phyloP scores from a whole-genome alignment of 2,113 vertebrate genomes.

The Zapus hudsonius region DNA sequence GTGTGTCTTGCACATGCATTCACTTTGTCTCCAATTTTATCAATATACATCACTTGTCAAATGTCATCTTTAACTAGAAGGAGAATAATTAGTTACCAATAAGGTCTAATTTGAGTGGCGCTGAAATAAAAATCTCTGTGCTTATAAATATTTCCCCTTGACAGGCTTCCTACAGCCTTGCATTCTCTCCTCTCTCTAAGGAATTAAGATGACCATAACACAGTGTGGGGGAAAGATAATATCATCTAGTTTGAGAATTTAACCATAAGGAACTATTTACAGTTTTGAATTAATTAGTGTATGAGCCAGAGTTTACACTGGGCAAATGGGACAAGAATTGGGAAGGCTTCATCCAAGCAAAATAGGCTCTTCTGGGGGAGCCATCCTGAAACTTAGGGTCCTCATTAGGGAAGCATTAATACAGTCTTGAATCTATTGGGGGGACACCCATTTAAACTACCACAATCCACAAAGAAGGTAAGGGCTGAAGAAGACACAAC shows the following conservation, averaged over 20 bases:
- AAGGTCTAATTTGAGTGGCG: neutral
- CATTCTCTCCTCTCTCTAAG: constrained; percentile 55
- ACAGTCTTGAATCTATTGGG: no score
- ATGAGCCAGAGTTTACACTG: constrained; percentile 46
- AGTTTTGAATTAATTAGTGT: constrained; percentile 66
- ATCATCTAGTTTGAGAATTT: constrained; percentile 54
- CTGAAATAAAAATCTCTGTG: neutral
- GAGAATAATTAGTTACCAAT: constrained; percentile 19
- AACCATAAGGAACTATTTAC: constrained; percentile 47
- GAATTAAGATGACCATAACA: constrained; percentile 43
- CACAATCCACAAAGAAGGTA: neutral
- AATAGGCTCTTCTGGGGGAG: neutral
- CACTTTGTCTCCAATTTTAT: neutral
- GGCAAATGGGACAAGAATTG: constrained; percentile 39
- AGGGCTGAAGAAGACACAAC: neutral
- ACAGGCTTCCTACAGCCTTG: constrained; percentile 5
- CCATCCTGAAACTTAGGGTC: neutral
- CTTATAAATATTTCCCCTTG: constrained; percentile 2
- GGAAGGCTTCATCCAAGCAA: neutral
- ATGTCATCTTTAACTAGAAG: neutral
- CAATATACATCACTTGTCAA: neutral
- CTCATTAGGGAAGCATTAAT: neutral
- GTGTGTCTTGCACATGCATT: constrained; percentile 12
- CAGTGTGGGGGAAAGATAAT: constrained; percentile 33
- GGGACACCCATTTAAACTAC: no score